Percentiles rank a stretch among this genome's conserved stretches.
Evolutionary conservation across 2,113 vertebrate species (phyloP).

Genomic region (Gallinago undulata): DNA sequence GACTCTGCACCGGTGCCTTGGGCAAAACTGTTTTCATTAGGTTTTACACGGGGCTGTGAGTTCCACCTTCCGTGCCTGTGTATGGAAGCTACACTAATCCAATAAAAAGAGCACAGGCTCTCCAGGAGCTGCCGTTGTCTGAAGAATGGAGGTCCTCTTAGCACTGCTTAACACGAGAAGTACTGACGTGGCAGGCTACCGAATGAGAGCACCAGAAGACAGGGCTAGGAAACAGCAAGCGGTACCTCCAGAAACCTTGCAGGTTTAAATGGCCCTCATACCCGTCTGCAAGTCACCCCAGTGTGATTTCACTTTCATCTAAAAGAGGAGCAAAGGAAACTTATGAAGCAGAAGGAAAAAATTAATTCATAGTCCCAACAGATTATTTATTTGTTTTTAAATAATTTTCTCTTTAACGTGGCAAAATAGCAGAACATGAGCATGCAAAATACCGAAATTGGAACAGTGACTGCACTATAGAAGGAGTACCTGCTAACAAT

Average conservation of each 20-base stretch:
- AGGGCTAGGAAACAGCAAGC: background rate
- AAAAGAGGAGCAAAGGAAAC: background rate
- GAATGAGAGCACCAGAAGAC: background rate
- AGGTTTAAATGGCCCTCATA: background rate
- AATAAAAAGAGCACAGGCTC: background rate
- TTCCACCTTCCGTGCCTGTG: background rate
- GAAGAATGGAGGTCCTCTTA: background rate
- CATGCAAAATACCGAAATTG: background rate
- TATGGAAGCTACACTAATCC: background rate
- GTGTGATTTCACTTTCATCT: background rate
- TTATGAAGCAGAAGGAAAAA: background rate
- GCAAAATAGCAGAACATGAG: background rate
- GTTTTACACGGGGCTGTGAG: background rate
- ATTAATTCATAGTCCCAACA: background rate
- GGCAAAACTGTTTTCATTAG: background rate
- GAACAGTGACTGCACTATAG: background rate
- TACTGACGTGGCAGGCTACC: background rate
- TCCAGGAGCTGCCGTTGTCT: background rate
- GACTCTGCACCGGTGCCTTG: fast-evolving
- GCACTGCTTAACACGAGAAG: background rate
- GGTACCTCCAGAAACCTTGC: background rate
- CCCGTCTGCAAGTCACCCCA: background rate
- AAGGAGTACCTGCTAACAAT: background rate
- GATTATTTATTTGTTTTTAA: background rate
- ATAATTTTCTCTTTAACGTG: background rate